phyloP scores from a whole-genome alignment of 1,140 invertebrate genomes.

The Eupeodes corollae region DNA sequence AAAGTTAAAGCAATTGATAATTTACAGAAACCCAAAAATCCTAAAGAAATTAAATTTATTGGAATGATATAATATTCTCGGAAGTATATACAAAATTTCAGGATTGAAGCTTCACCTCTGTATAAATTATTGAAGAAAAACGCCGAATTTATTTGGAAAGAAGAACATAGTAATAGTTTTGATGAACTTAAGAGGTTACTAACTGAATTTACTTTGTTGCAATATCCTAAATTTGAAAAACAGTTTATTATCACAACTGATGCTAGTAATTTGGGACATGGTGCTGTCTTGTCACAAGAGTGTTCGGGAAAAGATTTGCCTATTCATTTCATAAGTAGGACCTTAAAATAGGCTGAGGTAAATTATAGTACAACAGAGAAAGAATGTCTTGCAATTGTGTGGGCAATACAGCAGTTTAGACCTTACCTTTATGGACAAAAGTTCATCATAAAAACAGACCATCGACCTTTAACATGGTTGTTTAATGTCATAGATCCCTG shows the following conservation, averaged over 20 bases:
- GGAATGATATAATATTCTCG: slow-evolving; percentile 38
- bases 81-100: slow-evolving; percentile 35
- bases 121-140: slow-evolving; percentile 21
- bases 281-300: slow-evolving; percentile 8
- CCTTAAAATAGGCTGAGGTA: slow-evolving; percentile 24
- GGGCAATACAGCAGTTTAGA: slow-evolving; percentile 9
- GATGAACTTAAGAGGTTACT: not conserved
- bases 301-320: slow-evolving; percentile 4
- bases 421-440: slow-evolving; percentile 1
- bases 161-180: not conserved
- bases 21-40: slow-evolving; percentile 31
- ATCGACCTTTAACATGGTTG: not conserved
- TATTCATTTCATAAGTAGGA: slow-evolving; percentile 33
- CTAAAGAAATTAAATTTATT: slow-evolving; percentile 37
- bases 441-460: slow-evolving; percentile 3
- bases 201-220: not conserved
- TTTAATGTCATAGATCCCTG: too few species aligned
- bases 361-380: slow-evolving; percentile 34
- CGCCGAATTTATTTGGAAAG: not conserved
- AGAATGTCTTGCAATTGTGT: slow-evolving; percentile 38
- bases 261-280: slow-evolving; percentile 1
- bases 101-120: slow-evolving; percentile 28
- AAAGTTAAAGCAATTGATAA: slow-evolving; percentile 33
- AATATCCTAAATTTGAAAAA: slow-evolving; percentile 19
- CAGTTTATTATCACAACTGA: slow-evolving; percentile 7